Percentiles rank a stretch among this genome's conserved stretches.
Evolutionary conservation across 2,888 invertebrate genomes (phyloP).

Genomic region (Drosophila recens): DNA sequence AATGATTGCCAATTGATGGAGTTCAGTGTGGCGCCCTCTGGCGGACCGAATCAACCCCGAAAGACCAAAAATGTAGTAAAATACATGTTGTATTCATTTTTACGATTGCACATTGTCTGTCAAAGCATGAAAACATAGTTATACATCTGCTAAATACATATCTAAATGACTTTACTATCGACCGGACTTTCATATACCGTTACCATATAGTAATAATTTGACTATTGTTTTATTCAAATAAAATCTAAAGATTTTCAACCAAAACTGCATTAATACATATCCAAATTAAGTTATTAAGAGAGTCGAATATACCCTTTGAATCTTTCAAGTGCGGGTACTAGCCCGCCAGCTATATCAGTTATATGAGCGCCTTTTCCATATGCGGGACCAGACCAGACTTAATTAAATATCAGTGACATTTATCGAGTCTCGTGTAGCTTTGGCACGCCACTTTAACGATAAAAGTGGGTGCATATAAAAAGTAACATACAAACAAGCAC

Average conservation of each 20-base stretch:
- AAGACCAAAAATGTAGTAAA: conserved; percentile 23
- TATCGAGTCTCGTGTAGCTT: conserved; percentile 77
- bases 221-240: too few species aligned
- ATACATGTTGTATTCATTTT: conserved; percentile 27
- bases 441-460: conserved; percentile 75
- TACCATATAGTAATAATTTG: too few species aligned
- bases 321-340: conserved; percentile 3
- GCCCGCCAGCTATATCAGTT: conserved; percentile 36
- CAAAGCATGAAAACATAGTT: conserved; percentile 13
- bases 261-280: too few species aligned
- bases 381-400: conserved; percentile 69
- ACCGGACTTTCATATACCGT: background rate
- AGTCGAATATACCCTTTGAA: conserved; percentile 4
- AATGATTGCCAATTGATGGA: conserved; percentile 39
- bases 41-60: conserved; percentile 17
- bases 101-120: conserved; percentile 40
- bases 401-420: conserved; percentile 80
- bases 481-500: background rate
- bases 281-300: too few species aligned
- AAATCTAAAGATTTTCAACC: too few species aligned
- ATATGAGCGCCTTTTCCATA: conserved; percentile 26
- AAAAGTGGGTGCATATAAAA: conserved; percentile 63
- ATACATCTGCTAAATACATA: background rate
- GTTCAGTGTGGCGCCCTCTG: conserved; percentile 43
- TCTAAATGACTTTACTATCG: background rate